A percentile compares a stretch with the other conserved stretches of the same genome.
Evolutionary conservation across 1,140 invertebrate species (phyloP).

Genomic region (Bursaphelenchus mucronatus): DNA sequence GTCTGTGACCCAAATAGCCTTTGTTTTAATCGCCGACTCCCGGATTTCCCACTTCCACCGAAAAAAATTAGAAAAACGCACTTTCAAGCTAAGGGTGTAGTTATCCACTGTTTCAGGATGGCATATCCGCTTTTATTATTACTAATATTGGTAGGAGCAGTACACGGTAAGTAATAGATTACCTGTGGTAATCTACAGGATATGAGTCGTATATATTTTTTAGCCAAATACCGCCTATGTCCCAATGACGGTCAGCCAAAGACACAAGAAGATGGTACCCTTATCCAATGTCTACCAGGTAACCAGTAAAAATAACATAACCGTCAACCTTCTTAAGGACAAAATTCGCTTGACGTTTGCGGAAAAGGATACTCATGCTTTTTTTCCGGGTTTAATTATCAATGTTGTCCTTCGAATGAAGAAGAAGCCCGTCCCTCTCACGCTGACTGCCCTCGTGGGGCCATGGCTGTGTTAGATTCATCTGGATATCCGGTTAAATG

Average conservation of each 20-base stretch:
- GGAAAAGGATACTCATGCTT: conserved; percentile 41
- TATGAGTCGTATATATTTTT: not conserved
- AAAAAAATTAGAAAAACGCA: too few species aligned
- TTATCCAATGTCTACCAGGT: conserved; percentile 46
- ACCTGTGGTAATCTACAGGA: too few species aligned
- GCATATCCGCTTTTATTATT: too few species aligned
- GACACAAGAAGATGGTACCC: conserved; percentile 31
- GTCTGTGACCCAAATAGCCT: too few species aligned
- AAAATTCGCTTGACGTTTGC: conserved; percentile 37
- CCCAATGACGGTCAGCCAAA: conserved; percentile 43
- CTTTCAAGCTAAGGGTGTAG: too few species aligned
- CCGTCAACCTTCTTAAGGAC: conserved; percentile 29
- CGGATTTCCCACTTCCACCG: too few species aligned
- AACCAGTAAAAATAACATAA: conserved; percentile 5
- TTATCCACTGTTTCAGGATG: too few species aligned
- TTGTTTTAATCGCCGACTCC: too few species aligned
- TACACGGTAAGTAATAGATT: too few species aligned
- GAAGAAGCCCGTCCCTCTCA: conserved; percentile 35
- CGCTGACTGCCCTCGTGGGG: conserved; percentile 30
- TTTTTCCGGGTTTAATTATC: conserved; percentile 50
- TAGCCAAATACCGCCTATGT: conserved; percentile 37
- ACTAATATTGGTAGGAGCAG: too few species aligned
- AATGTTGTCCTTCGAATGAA: conserved; percentile 36
- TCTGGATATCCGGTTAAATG: conserved; percentile 24
- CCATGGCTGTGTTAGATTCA: conserved; percentile 31